Percentiles rank a stretch among this genome's conserved stretches.
Conservation (phyloP, 2,888 invertebrate species). For the Cephus spinipes region DNA sequence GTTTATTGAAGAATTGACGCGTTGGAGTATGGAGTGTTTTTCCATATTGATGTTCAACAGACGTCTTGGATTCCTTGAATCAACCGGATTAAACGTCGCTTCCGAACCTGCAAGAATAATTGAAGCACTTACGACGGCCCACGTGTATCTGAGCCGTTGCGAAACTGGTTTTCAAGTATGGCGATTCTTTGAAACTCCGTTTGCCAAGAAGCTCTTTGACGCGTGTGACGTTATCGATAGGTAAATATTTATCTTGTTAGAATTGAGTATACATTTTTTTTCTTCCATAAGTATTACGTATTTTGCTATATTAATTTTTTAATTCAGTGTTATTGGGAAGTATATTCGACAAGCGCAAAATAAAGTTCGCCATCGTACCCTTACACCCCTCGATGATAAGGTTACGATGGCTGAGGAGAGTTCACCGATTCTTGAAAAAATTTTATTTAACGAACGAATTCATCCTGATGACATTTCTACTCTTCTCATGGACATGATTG, state of each 20-base stretch:
- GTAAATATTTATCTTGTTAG: conserved; percentile 52
- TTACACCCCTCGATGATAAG: conserved; percentile 20
- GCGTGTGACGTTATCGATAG: conserved; percentile 74
- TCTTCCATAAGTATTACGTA: neutral
- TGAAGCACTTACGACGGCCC: conserved; percentile 71
- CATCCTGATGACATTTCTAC: conserved; percentile 74
- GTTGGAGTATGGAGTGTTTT: conserved; percentile 70
- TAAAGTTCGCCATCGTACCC: conserved; percentile 53
- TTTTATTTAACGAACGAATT: conserved; percentile 71
- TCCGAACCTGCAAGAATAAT: conserved; percentile 73
- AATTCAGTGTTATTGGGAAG: conserved; percentile 71
- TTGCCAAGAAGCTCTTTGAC: conserved; percentile 71
- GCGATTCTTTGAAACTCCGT: conserved; percentile 74
- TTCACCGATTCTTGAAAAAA: conserved; percentile 68
- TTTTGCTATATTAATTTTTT: neutral
- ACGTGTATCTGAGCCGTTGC: conserved; percentile 72
- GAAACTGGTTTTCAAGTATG: conserved; percentile 76
- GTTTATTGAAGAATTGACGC: conserved; percentile 63
- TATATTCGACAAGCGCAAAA: conserved; percentile 68
- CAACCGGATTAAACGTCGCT: conserved; percentile 67
- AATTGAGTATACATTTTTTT: conserved; percentile 1
- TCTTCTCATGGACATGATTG: conserved; percentile 74
- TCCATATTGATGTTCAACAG: conserved; percentile 68
- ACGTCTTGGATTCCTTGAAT: conserved; percentile 74
- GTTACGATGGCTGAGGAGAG: conserved; percentile 33